Evolutionary conservation across 2,888 invertebrate species (phyloP).

Genomic region (Heliconius charithonia): DNA sequence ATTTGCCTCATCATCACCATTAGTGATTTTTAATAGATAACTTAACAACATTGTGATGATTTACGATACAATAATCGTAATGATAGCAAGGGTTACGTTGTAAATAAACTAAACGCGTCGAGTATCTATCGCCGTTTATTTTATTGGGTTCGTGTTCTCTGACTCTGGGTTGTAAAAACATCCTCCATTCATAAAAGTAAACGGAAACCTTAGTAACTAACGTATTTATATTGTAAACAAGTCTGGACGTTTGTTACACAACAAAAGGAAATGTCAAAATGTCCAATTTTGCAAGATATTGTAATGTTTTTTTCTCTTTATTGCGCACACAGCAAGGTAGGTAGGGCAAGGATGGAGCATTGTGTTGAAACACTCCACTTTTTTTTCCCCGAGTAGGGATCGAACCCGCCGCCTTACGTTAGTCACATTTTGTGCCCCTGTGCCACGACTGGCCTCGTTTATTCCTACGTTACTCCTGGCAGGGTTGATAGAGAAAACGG

Average conservation of each 20-base stretch:
- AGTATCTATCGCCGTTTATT: conserved; percentile 34
- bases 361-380: no score
- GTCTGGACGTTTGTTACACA: background rate
- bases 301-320: no score
- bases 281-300: background rate
- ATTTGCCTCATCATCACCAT: background rate
- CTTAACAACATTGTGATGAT: conserved; percentile 24
- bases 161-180: conserved; percentile 14
- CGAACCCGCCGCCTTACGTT: no score
- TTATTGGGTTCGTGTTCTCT: conserved; percentile 33
- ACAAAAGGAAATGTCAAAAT: background rate
- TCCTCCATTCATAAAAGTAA: conserved; percentile 21
- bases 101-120: conserved; percentile 33
- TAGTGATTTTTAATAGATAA: background rate
- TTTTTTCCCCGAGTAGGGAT: no score
- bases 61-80: conserved; percentile 32
- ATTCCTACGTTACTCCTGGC: no score
- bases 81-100: conserved; percentile 8
- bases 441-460: no score
- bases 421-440: no score
- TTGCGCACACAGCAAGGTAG: no score
- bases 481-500: no score
- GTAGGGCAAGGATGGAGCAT: no score
- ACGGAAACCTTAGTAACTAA: background rate
- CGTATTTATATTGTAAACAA: conserved; percentile 10